phyloP scores from a whole-genome alignment of 2,113 vertebrate genomes.

The Ptyas mucosa region DNA sequence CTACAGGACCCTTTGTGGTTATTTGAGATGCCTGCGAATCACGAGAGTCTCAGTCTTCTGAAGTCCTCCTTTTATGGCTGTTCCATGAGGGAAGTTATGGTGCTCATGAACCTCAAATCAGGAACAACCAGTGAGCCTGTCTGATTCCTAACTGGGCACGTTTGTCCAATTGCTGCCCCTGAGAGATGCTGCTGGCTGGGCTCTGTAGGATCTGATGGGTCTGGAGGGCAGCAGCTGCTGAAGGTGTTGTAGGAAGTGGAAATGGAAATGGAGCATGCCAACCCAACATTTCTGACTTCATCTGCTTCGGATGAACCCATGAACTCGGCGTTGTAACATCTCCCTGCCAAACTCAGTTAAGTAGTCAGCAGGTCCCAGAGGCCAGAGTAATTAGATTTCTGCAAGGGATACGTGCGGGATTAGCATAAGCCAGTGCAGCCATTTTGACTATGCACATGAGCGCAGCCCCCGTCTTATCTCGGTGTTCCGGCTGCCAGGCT shows the following conservation, averaged over 20 bases:
- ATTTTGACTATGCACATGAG: not conserved
- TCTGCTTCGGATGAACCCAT: not conserved
- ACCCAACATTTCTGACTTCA: not conserved
- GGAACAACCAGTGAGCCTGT: not conserved
- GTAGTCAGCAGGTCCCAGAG: not conserved
- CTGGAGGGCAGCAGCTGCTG: not conserved
- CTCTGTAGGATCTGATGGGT: not conserved
- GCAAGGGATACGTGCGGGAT: not conserved
- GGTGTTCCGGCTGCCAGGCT: not conserved
- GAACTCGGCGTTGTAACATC: not conserved
- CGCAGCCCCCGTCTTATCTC: slow-evolving; percentile 5
- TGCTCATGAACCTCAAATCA: not conserved
- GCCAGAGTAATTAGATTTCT: not conserved
- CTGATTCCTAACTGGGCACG: not conserved
- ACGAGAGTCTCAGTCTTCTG: not conserved
- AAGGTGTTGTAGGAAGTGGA: not conserved
- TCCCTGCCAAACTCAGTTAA: not conserved
- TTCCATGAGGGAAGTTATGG: not conserved
- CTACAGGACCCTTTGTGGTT: not conserved
- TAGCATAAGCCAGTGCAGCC: not conserved
- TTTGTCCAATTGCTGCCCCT: not conserved
- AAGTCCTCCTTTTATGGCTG: not conserved
- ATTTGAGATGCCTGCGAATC: not conserved
- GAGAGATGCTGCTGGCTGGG: not conserved
- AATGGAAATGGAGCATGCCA: not conserved